Percentiles rank a stretch among this genome's conserved stretches.
Evolutionary conservation across 2,113 vertebrate genomes (phyloP).

Genomic region (Prunella fulvescens): DNA sequence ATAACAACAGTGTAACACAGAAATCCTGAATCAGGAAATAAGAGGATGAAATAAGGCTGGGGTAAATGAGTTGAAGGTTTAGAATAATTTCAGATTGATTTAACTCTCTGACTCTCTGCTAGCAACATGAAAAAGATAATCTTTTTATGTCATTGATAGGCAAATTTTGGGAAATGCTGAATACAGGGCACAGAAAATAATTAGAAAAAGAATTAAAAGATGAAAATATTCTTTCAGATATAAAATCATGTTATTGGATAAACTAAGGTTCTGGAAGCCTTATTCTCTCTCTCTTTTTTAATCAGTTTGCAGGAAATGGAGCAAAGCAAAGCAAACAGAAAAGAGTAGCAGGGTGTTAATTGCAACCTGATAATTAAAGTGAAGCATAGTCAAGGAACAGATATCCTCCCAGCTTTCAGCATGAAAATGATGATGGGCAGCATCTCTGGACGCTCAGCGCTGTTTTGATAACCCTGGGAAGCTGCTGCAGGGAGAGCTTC

Average conservation of each 20-base stretch:
- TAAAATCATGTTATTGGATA: background rate
- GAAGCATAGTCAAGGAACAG: background rate
- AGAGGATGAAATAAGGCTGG: background rate
- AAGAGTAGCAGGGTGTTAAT: conserved; percentile 26
- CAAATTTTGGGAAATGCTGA: background rate
- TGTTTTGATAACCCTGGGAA: background rate
- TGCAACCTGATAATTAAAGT: conserved; percentile 25
- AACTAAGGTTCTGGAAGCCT: background rate
- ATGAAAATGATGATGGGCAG: background rate
- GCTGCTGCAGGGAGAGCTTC: background rate
- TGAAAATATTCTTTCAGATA: background rate
- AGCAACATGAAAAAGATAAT: conserved; percentile 12
- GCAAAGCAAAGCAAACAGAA: conserved; percentile 9
- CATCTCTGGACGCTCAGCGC: accelerated
- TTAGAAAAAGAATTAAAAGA: conserved; percentile 20
- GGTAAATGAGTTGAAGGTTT: background rate
- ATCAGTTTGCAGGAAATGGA: background rate
- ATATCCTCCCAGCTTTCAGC: background rate
- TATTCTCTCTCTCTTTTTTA: background rate
- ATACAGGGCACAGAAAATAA: background rate
- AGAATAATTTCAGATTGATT: conserved; percentile 1
- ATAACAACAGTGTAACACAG: background rate
- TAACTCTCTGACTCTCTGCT: background rate
- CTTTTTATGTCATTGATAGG: conserved; percentile 12
- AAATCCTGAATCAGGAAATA: background rate